These are phyloP conservation scores for Kryptolebias marmoratus DNA, from an alignment of 2,113 vertebrate species.

Conservation along the genomic window DNA sequence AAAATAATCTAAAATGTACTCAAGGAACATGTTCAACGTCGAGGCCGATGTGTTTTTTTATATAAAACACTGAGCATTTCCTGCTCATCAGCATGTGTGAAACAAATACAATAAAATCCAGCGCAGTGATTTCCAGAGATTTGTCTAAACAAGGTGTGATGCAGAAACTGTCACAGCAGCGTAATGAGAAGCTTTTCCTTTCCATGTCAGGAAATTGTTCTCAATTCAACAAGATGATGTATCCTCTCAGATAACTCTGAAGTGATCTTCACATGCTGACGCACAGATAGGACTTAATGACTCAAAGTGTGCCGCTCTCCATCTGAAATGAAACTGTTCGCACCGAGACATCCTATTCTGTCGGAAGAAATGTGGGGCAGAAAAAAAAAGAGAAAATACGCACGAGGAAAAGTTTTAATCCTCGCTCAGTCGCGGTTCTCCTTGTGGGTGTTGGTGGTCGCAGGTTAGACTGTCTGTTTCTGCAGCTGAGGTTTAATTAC, in stretches of 20 bases:
- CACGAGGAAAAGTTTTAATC: slow-evolving; percentile 24
- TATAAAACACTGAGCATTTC: neutral
- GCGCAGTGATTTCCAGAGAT: neutral
- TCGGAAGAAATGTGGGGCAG: slow-evolving; percentile 11
- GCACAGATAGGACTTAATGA: slow-evolving; percentile 59
- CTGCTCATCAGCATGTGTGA: neutral
- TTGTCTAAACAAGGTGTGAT: slow-evolving; percentile 26
- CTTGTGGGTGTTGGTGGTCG: neutral
- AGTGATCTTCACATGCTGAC: slow-evolving; percentile 64
- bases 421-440: slow-evolving; percentile 1
- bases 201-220: slow-evolving; percentile 66
- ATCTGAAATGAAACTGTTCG: slow-evolving; percentile 41
- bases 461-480: slow-evolving; percentile 19
- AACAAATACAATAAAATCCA: neutral
- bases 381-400: neutral
- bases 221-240: slow-evolving; percentile 57
- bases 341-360: slow-evolving; percentile 14
- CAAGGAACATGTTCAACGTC: too few species aligned
- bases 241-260: slow-evolving; percentile 59
- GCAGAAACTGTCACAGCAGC: slow-evolving; percentile 20
- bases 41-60: neutral
- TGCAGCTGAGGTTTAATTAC: slow-evolving; percentile 37
- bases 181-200: slow-evolving; percentile 47
- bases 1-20: neutral
- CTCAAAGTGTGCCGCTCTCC: slow-evolving; percentile 53